These are phyloP conservation scores for Phymatocera aterrima DNA, from an alignment of 2,888 invertebrate species.

Conservation along the genomic window DNA sequence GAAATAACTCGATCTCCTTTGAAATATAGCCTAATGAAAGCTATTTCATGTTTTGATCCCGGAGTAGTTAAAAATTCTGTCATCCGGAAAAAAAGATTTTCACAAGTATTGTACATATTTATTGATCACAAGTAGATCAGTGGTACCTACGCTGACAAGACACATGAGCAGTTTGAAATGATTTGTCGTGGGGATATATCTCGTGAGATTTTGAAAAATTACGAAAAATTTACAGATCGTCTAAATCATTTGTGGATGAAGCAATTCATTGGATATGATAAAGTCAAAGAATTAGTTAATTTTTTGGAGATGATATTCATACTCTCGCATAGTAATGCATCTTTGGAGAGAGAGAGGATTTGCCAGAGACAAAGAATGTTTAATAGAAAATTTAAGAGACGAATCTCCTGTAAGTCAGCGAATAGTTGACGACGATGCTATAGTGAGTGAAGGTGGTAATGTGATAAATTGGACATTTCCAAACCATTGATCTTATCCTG, in stretches of 20 bases:
- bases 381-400: conserved; percentile 35
- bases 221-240: not conserved
- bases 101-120: not conserved
- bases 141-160: conserved; percentile 35
- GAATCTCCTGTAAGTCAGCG: conserved; percentile 20
- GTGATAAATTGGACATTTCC: too few species aligned
- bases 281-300: conserved; percentile 22
- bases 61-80: too few species aligned
- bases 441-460: too few species aligned
- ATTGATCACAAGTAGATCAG: conserved; percentile 9
- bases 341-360: conserved; percentile 36
- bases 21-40: conserved; percentile 21
- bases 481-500: too few species aligned
- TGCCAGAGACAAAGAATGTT: conserved; percentile 44
- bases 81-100: not conserved
- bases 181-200: too few species aligned
- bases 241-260: conserved; percentile 35
- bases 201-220: conserved; percentile 17
- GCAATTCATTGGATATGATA: conserved; percentile 12
- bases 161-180: too few species aligned
- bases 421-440: conserved; percentile 16
- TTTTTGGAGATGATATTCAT: conserved; percentile 29
- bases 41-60: conserved; percentile 22
- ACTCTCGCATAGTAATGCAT: conserved; percentile 44
- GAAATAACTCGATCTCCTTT: conserved; percentile 32